phyloP scores from a whole-genome alignment of 2,888 invertebrate genomes.

The Odontothrips loti region DNA sequence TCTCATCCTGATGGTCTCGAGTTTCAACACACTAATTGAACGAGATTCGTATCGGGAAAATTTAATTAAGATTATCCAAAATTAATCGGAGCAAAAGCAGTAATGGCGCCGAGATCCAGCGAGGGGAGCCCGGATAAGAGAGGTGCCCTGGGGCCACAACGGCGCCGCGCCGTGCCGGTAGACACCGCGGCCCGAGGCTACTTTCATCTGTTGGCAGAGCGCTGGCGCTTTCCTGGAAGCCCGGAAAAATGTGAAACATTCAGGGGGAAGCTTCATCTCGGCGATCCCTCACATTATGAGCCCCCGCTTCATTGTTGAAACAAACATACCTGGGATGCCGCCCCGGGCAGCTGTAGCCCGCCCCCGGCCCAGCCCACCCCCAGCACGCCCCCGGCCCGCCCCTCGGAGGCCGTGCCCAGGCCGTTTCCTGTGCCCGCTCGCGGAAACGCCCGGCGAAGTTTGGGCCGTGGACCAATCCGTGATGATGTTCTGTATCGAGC shows the following conservation, averaged over 20 bases:
- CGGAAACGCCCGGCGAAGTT: constrained; percentile 10
- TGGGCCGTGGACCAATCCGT: constrained; percentile 8
- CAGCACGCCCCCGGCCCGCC: background rate
- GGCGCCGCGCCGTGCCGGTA: no score
- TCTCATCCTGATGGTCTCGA: no score
- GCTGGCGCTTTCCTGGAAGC: background rate
- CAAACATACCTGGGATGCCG: constrained; percentile 16
- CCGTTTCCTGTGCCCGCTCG: background rate
- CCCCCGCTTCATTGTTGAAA: background rate
- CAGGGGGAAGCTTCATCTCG: background rate
- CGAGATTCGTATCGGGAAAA: no score
- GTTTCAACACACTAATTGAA: no score
- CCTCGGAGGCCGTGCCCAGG: background rate
- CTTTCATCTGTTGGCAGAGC: no score
- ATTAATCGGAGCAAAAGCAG: no score
- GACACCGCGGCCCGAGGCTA: no score
- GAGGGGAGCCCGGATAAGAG: no score
- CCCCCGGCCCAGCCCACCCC: background rate
- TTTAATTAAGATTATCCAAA: no score
- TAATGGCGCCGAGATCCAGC: no score
- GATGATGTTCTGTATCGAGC: constrained; percentile 11
- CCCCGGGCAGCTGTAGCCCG: background rate
- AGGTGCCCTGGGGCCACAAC: no score
- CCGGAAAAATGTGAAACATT: background rate
- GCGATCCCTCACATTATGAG: background rate